phyloP scores from a whole-genome alignment of 2,888 invertebrate species.

The Eurois occulta region DNA sequence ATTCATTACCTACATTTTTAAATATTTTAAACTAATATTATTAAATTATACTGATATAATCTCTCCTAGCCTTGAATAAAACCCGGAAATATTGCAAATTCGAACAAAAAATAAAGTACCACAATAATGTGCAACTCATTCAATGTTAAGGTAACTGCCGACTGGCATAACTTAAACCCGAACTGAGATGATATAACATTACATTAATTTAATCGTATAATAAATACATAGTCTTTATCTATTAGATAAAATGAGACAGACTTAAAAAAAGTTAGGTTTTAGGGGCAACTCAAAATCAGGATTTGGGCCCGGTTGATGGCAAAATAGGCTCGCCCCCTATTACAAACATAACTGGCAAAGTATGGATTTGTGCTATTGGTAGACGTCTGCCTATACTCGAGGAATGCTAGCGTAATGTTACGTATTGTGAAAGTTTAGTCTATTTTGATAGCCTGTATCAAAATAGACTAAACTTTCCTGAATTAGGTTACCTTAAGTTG shows the following conservation, averaged over 20 bases:
- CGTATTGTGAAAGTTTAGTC: neutral
- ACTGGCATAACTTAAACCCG: neutral
- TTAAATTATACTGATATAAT: neutral
- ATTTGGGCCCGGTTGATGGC: neutral
- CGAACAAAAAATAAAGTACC: too few species aligned
- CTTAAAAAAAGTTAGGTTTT: neutral
- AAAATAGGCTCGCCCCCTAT: neutral
- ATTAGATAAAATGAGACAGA: neutral
- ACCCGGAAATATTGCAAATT: neutral
- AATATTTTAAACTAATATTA: too few species aligned
- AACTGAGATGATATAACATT: neutral
- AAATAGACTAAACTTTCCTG: too few species aligned
- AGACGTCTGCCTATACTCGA: neutral
- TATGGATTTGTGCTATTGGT: neutral
- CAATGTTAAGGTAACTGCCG: neutral
- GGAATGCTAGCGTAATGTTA: neutral
- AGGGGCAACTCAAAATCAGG: too few species aligned
- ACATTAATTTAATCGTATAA: too few species aligned
- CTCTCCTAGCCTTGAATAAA: slow-evolving; percentile 2
- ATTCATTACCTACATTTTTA: too few species aligned
- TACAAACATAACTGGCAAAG: neutral
- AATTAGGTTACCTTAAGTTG: neutral
- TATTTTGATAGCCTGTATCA: too few species aligned
- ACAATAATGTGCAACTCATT: neutral
- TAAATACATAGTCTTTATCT: too few species aligned